Base-by-base conservation (phyloP, 2,113 vertebrate genomes). In the Phainopepla nitens region DNA sequence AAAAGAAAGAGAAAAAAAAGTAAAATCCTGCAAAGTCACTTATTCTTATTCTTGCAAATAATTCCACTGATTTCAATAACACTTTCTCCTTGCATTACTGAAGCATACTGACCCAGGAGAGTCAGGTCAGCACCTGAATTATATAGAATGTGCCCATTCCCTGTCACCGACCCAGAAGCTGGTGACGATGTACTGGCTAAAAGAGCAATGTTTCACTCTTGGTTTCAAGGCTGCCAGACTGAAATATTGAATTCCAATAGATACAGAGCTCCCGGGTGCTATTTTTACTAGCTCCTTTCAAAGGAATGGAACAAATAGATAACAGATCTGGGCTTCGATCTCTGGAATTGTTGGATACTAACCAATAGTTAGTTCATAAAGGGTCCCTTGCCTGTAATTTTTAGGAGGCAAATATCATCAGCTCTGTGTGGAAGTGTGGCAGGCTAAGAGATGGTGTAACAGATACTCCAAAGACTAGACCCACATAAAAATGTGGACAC, bases 201-300 rank as follows among this genome's bases (percentile, higher is more conserved):
- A 85, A 97, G 66, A 82, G 57, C 66, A 88, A 23, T 9, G 6
- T 22, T 68, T 77, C 20, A 13, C 60, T 57, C 65, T 45, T 2
- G 0, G 15, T 44, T 73, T 45, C 54, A 61, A 83, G 64, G 72
- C 47, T 82, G 39, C 54, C 91, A 93, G 90, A 91, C 90, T 93
- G 54, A 91, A 95, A 85, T 96, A 94, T 80, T 94, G 94, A 90
- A 95, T 90, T 93, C 84, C 39, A 0, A 95, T 93, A 80, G 75
- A 54, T 54, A 33, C 17, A 90, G 58, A 82, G 65, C 79, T 91
- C 79, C 39, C 4, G 70, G 53, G 24, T 79, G 58, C 91, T 96
- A 82, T 93, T 94, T 95, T 96, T 95, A 70, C 7, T 7, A 93
- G 41, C 31, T 69, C 13, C 25, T 93, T 96, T 87, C 87, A 90